These are phyloP conservation scores for Lasiurus cinereus DNA, from an alignment of 2,113 vertebrate species.

Conservation along the genomic window DNA sequence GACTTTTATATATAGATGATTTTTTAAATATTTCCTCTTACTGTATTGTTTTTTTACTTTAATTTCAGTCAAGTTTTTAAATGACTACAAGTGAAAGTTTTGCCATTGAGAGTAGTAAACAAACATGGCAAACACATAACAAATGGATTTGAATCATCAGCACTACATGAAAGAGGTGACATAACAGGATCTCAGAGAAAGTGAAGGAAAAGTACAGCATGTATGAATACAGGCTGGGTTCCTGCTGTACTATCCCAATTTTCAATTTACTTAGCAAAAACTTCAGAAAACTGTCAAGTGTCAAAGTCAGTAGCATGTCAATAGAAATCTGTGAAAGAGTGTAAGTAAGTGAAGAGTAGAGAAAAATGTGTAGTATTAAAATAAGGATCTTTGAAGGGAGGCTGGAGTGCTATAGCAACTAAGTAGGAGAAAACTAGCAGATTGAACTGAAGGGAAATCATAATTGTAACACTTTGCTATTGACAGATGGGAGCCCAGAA, in stretches of 20 bases:
- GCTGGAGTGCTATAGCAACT: constrained; percentile 80
- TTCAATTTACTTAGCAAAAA: constrained; percentile 83
- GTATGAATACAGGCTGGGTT: constrained; percentile 61
- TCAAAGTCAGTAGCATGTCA: constrained; percentile 83
- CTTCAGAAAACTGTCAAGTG: constrained; percentile 82
- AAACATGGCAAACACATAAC: background rate
- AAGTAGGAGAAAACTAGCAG: constrained; percentile 77
- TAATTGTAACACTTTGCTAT: constrained; percentile 81
- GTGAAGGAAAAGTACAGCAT: constrained; percentile 51
- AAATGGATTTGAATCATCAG: background rate
- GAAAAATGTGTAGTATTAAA: constrained; percentile 84
- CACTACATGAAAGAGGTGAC: constrained; percentile 26
- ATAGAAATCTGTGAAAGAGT: constrained; percentile 80
- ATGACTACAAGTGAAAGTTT: background rate
- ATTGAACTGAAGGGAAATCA: constrained; percentile 80
- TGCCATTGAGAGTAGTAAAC: background rate
- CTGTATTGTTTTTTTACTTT: background rate
- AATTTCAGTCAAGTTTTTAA: background rate
- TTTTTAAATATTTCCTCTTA: background rate
- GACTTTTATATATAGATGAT: too few relatives aligned
- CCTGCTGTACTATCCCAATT: constrained; percentile 81
- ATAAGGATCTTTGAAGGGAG: constrained; percentile 75
- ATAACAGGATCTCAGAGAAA: constrained; percentile 63
- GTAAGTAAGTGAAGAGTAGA: constrained; percentile 71
- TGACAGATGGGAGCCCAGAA: constrained; percentile 85